Conservation (phyloP, 2,797 vertebrate genomes). For the Garrulus glandarius region DNA sequence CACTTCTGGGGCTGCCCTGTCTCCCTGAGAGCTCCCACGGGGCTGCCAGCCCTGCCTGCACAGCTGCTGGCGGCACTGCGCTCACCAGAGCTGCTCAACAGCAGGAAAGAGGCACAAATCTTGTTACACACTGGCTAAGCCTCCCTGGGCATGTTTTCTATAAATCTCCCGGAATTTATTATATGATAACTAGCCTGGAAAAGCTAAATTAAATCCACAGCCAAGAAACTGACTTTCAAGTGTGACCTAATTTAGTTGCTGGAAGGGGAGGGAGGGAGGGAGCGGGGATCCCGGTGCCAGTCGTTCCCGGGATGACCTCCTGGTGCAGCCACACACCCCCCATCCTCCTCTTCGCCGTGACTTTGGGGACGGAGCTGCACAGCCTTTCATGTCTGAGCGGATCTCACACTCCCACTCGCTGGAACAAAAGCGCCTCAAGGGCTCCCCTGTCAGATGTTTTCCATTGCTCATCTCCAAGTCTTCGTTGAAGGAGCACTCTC, state of each 20-base stretch:
- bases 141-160: constrained; percentile 63
- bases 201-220: constrained; percentile 60
- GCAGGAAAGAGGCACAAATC: constrained; percentile 42
- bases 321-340: neutral
- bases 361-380: neutral
- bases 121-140: constrained; percentile 56
- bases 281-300: constrained; percentile 45
- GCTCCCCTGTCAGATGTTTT: constrained; percentile 35
- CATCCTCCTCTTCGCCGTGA: neutral
- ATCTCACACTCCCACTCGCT: constrained; percentile 38
- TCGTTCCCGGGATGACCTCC: constrained; percentile 40
- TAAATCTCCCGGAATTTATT: constrained; percentile 64
- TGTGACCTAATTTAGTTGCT: constrained; percentile 47
- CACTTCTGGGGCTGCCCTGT: fast-evolving
- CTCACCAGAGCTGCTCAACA: constrained; percentile 7
- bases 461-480: constrained; percentile 17
- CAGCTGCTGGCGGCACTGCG: neutral
- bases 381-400: constrained; percentile 29
- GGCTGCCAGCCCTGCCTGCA: neutral
- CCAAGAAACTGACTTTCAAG: constrained; percentile 62
- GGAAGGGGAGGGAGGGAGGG: neutral
- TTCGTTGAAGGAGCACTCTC: neutral
- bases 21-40: neutral
- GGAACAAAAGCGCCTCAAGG: constrained; percentile 43
- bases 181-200: constrained; percentile 61